Conservation (phyloP, 2,113 vertebrate genomes). For the Astur gentilis region DNA sequence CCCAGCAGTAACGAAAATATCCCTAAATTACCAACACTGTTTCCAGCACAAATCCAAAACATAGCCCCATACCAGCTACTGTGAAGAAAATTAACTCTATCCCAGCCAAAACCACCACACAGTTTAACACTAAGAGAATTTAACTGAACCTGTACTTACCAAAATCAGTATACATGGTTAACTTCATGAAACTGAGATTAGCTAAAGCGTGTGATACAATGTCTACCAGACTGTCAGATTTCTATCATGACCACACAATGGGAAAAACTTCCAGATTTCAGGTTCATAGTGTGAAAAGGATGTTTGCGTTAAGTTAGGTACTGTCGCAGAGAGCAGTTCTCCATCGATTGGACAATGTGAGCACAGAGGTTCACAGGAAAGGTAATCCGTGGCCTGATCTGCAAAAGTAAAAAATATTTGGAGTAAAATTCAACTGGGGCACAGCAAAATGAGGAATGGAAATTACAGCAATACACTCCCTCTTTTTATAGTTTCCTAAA, state of each 20-base stretch:
- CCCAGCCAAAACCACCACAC: no score
- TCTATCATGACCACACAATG: not conserved
- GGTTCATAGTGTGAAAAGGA: not conserved
- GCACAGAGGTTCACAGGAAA: not conserved
- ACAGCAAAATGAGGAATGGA: not conserved
- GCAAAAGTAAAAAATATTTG: not conserved
- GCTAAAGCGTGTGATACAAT: not conserved
- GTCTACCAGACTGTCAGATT: constrained; percentile 5
- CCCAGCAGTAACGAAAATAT: no score
- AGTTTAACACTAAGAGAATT: not conserved
- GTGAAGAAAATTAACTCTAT: no score
- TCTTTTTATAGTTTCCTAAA: not conserved
- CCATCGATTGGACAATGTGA: not conserved
- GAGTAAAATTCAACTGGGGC: not conserved
- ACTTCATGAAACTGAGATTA: constrained; percentile 9
- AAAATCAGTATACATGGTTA: constrained; percentile 8
- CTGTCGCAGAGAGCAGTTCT: not conserved
- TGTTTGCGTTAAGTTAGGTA: not conserved
- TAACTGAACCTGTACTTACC: not conserved
- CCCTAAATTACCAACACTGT: no score
- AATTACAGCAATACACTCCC: not conserved
- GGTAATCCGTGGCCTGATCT: not conserved
- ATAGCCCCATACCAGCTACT: no score
- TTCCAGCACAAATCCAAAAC: no score
- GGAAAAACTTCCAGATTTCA: not conserved